Evolutionary conservation across 2,888 invertebrate species (phyloP).

Genomic region (Ectemnius lituratus): DNA sequence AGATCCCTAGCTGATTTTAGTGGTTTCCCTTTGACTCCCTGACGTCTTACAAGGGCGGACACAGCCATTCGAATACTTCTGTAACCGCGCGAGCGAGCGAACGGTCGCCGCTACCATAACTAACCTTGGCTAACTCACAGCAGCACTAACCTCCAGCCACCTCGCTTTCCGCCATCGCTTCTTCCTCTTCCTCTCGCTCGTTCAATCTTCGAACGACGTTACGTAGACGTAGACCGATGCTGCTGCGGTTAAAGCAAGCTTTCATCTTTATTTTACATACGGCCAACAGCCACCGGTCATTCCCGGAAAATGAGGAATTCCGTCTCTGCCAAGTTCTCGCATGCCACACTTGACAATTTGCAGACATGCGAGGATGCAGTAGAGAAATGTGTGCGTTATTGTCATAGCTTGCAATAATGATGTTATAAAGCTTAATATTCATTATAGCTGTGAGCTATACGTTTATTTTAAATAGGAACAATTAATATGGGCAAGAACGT

Average conservation of each 20-base stretch:
- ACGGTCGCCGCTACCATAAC: constrained; percentile 66
- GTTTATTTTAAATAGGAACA: too few species aligned
- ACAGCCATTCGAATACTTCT: constrained; percentile 76
- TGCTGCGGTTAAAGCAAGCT: background rate
- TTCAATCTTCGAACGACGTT: constrained; percentile 8
- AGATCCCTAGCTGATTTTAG: constrained; percentile 78
- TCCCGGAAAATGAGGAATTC: constrained; percentile 2
- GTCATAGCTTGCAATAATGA: too few species aligned
- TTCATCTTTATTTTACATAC: background rate
- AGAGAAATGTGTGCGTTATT: too few species aligned
- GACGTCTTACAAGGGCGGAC: constrained; percentile 76
- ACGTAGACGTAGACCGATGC: background rate
- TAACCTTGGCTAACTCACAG: constrained; percentile 73
- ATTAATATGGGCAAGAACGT: too few species aligned
- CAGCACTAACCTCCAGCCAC: constrained; percentile 23
- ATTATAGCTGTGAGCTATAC: too few species aligned
- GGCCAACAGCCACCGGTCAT: background rate
- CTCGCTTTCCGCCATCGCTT: constrained; percentile 41
- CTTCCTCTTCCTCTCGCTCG: constrained; percentile 21
- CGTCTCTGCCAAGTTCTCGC: background rate
- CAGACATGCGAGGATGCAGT: background rate
- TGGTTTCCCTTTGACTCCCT: constrained; percentile 77
- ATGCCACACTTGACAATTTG: background rate
- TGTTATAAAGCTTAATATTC: too few species aligned
- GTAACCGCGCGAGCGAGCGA: constrained; percentile 69